Base-by-base conservation (phyloP, 2,888 invertebrate genomes). In the Molorchus minor region DNA sequence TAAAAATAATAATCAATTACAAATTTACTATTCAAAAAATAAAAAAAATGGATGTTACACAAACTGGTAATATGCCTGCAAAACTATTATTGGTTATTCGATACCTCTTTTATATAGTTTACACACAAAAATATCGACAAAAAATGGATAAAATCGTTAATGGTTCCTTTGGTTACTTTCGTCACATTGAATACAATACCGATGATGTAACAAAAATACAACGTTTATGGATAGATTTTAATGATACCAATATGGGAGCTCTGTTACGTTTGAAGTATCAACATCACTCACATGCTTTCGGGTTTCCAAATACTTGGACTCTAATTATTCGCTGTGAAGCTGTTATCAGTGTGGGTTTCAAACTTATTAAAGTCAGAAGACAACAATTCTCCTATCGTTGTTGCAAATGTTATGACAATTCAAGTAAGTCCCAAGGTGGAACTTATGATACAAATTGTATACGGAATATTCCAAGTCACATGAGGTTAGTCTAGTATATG, bases 191-290 rank as follows among this genome's bases (percentile, higher is more conserved):
- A 43, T 25, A 46, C 12, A 30, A 33, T 12, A 43, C 35, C 40
- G 40, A 44, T 43, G 51, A 43, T 51, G 4, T 10, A 13, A 17
- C 40, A 43, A 29, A 54, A 21, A 45, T 49, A 49, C 33, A 33
- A 21, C 56, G 56, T 8, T 47, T 56, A 44, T 56, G 47, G 47
- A 17, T 56, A 51, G 38, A 56, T 36, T 56, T 56, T 40, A 35
- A 20, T 49, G 47, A 56, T 29, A 21, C 46, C 3, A 20, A 13
- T 19, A 49, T 51, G 38, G 47, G 56, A 47, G 19, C 16, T 16
- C n/a, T 36, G 16, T 19, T 56, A 25, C 16, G 56, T 19, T n/a
- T 17, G 29, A 56, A 56, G 16, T 56, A 56, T 36, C 46, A 36
- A 46, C 56, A 56, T 51, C 56, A 56, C 20, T 12, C 20, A 30